Evolutionary conservation across 2,797 vertebrate species (phyloP), one percentile per base, ranked within the genome.

Genomic region (Enteromius anoplus): DNA sequence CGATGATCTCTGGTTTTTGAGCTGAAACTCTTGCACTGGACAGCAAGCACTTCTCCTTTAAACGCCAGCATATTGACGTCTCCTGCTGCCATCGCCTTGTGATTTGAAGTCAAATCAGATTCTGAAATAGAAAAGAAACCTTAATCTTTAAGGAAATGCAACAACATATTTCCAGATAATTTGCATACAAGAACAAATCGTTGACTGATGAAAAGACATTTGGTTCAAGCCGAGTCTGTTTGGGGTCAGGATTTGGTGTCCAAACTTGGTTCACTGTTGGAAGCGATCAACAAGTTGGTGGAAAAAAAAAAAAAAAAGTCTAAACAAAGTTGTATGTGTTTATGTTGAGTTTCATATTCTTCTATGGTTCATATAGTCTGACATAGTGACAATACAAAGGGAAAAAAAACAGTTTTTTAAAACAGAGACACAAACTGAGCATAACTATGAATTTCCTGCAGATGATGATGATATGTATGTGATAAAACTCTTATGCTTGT

Each of bases 41-140:
- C 97, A n/a, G 86, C 47, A 14, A 97, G 90, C 21, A 98, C 83
- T 83, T 95, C 95, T 0, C 98, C 97, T 72, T 92, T 91, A 69
- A 93, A 90, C 83, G 95, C 89, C 19, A 97, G 75, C 21, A 88
- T 78, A 40, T 88, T 78, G 17, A 66, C 68, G 45, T 5, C 23
- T 68, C 5, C 49, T 29, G 70, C 23, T 0, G 77, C 80, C 87
- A 88, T 87, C 77, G 75, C 1, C 21, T 21, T 21, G 10, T 19
- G 49, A 34, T 21, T 2, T 1, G 15, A 29, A 45, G 26, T 26
- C 19, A 42, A 26, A 0, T 45, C 23, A 2, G 6, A 11, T 12
- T 23, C 45, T 5, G 5, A 21, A n/a, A 8, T 4, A 17, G 62
- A 51, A 19, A 29, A 90, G 85, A 86, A 90, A 81, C 21, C 1